phyloP scores from a whole-genome alignment of 2,113 vertebrate genomes.

The Eclectus roratus region DNA sequence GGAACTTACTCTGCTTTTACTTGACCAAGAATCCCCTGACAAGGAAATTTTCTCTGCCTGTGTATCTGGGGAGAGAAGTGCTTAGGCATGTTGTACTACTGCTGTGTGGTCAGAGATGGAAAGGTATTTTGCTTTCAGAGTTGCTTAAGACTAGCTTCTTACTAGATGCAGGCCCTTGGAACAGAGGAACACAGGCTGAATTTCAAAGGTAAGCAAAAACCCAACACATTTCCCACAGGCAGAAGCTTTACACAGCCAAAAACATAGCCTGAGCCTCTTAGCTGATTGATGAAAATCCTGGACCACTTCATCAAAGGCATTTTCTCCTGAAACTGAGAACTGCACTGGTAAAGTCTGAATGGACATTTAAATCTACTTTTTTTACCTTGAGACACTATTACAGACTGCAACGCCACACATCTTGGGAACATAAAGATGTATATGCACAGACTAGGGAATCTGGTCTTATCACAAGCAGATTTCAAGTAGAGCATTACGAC shows the following conservation, averaged over 20 bases:
- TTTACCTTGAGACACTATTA: background rate
- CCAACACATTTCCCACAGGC: background rate
- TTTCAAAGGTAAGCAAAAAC: background rate
- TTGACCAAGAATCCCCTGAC: background rate
- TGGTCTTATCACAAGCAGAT: background rate
- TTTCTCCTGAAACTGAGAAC: constrained; percentile 4
- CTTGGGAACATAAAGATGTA: background rate
- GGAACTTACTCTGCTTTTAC: constrained; percentile 4
- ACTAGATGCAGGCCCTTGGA: background rate
- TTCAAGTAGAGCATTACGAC: background rate
- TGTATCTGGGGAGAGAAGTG: background rate
- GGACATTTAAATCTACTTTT: background rate
- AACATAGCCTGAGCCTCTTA: background rate
- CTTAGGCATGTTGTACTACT: background rate
- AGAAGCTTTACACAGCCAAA: background rate
- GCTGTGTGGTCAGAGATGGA: background rate
- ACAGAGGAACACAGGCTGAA: background rate
- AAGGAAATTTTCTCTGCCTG: constrained; percentile 3
- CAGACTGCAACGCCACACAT: background rate
- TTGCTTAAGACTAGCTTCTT: background rate
- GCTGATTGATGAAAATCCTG: background rate
- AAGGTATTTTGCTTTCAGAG: background rate
- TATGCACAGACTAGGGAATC: background rate
- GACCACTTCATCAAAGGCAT: background rate
- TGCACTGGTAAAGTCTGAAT: background rate